A percentile compares a stretch with the other conserved stretches of the same genome.
Conservation (phyloP, 2,113 vertebrate genomes). For the Cariama cristata region DNA sequence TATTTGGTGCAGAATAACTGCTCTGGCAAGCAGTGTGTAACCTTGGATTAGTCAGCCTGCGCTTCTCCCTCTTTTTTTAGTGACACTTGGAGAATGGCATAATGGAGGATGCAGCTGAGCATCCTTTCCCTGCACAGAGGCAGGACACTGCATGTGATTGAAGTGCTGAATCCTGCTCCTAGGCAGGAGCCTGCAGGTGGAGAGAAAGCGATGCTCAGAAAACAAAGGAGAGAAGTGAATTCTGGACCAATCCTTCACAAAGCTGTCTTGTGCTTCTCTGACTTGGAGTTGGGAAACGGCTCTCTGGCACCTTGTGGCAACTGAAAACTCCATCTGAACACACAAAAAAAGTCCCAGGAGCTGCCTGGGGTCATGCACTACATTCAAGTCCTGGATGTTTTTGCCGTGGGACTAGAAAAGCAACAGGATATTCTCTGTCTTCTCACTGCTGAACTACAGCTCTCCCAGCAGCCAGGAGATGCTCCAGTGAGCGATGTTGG, state of each 20-base stretch:
- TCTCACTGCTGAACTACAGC: background rate
- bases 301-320: background rate
- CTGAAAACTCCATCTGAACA: background rate
- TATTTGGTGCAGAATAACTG: background rate
- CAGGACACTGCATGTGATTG: accelerated
- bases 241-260: background rate
- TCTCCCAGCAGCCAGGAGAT: background rate
- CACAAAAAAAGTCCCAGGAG: background rate
- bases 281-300: background rate
- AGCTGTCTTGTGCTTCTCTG: background rate
- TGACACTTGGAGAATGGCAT: background rate
- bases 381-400: background rate
- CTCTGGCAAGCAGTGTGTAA: background rate
- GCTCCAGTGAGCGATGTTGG: accelerated
- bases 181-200: background rate
- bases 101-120: background rate
- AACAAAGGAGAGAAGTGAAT: background rate
- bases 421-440: background rate
- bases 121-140: background rate
- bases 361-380: background rate
- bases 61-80: background rate
- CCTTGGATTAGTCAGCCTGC: accelerated
- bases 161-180: background rate
- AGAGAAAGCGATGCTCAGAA: background rate
- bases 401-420: background rate